A percentile compares a stretch with the other conserved stretches of the same genome.
Evolutionary conservation across 2,797 vertebrate species (phyloP).

Genomic region (Xenentodon cancila): DNA sequence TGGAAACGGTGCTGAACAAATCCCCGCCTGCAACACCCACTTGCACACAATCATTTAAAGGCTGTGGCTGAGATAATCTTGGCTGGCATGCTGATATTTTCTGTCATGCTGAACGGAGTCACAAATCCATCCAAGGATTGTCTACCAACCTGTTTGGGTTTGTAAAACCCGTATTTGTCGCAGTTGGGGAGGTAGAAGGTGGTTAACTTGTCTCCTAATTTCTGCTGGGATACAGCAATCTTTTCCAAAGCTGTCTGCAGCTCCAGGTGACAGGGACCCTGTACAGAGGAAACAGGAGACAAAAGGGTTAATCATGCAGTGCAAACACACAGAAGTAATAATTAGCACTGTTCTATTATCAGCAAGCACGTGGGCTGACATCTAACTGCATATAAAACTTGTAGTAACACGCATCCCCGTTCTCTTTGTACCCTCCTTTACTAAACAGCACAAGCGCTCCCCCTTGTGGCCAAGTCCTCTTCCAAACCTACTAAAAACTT

Average conservation of each 20-base stretch:
- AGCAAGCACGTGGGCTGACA: slow-evolving; percentile 31
- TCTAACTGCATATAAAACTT: slow-evolving; percentile 46
- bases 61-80: too few species aligned
- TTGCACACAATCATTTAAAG: neutral
- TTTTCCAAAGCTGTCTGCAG: slow-evolving; percentile 89
- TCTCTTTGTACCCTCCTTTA: neutral
- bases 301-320: slow-evolving; percentile 17
- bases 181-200: slow-evolving; percentile 97
- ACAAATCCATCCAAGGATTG: too few species aligned
- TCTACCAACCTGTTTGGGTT: slow-evolving; percentile 91
- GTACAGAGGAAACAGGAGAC: slow-evolving; percentile 2
- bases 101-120: too few species aligned
- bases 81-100: too few species aligned
- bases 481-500: slow-evolving; percentile 56
- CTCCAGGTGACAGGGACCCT: slow-evolving; percentile 92
- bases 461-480: slow-evolving; percentile 57
- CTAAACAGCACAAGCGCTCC: slow-evolving; percentile 53
- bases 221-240: slow-evolving; percentile 85
- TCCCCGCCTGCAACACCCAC: too few species aligned
- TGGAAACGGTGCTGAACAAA: too few species aligned
- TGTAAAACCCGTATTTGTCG: slow-evolving; percentile 91
- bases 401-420: slow-evolving; percentile 13
- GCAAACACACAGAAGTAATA: slow-evolving; percentile 4
- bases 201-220: slow-evolving; percentile 84
- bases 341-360: slow-evolving; percentile 1